phyloP scores from a whole-genome alignment of 2,797 vertebrate genomes.

The Hydrolagus colliei region DNA sequence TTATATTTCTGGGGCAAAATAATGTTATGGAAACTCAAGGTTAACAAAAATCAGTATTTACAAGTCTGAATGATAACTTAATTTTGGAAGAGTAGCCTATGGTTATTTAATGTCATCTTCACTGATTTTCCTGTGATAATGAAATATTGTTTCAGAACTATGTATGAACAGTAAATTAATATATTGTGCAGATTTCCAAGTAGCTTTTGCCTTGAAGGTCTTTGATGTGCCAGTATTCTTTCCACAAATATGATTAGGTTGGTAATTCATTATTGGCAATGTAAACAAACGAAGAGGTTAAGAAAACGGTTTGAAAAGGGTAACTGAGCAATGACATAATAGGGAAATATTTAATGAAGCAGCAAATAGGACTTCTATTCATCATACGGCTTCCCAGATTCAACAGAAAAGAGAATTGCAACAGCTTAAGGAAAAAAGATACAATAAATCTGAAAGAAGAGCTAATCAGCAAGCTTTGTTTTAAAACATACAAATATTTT shows the following conservation, averaged over 20 bases:
- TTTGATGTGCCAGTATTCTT: not conserved
- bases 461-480: too few species aligned
- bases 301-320: not conserved
- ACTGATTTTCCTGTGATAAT: not conserved
- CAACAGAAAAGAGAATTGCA: too few species aligned
- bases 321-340: not conserved
- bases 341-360: not conserved
- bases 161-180: not conserved
- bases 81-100: not conserved
- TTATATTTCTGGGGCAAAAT: not conserved
- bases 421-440: too few species aligned
- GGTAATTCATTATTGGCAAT: not conserved
- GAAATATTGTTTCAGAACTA: not conserved
- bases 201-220: not conserved
- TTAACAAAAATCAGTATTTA: conserved; percentile 3
- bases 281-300: not conserved
- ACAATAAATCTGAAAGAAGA: too few species aligned
- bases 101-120: not conserved
- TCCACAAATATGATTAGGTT: not conserved
- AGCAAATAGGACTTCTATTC: not conserved
- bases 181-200: not conserved
- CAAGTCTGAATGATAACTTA: not conserved
- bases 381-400: not conserved
- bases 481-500: too few species aligned
- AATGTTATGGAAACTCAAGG: not conserved